Evolutionary conservation across 2,113 vertebrate genomes (phyloP).

Genomic region (Marcusenius ussheri): DNA sequence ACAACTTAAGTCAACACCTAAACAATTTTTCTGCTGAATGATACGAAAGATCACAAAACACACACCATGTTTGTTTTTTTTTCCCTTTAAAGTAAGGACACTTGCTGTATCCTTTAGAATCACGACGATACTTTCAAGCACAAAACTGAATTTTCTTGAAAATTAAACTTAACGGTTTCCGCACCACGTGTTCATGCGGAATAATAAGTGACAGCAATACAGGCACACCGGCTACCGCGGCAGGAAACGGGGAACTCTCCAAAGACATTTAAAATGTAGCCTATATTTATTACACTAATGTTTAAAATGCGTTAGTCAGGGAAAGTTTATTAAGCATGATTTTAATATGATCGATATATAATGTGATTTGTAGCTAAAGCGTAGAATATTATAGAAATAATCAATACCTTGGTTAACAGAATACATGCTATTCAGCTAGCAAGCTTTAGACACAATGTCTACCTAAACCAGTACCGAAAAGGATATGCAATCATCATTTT

Average conservation of each 20-base stretch:
- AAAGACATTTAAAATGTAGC: background rate
- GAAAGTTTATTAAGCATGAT: background rate
- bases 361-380: background rate
- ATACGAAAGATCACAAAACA: background rate
- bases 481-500: background rate
- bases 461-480: background rate
- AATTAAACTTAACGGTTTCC: too few species aligned
- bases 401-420: background rate
- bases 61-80: background rate
- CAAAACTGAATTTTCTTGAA: background rate
- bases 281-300: background rate
- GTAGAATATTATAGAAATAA: background rate
- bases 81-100: background rate
- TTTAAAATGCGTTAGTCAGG: background rate
- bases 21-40: background rate
- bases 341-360: background rate
- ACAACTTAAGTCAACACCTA: background rate
- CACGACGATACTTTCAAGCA: background rate
- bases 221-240: background rate
- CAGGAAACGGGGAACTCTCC: background rate
- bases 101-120: background rate
- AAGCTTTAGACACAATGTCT: background rate
- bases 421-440: background rate
- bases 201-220: background rate
- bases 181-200: background rate